Percentiles rank a stretch among this genome's conserved stretches.
These are phyloP conservation scores for Samia ricini DNA, from an alignment of 1,140 invertebrate genomes.

Conservation along the genomic window DNA sequence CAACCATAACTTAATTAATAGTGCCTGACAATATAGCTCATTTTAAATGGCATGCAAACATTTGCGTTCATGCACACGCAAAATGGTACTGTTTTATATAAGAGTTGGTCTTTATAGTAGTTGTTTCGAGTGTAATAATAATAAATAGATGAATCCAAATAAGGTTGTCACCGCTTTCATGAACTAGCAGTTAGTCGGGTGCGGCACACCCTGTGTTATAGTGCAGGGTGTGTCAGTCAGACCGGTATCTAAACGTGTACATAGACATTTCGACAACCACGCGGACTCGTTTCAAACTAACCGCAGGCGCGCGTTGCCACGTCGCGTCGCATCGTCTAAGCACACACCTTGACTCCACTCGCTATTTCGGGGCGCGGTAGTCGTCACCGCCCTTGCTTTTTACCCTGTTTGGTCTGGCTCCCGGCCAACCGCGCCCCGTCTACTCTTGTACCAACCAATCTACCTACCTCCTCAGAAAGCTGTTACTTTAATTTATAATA, in stretches of 20 bases:
- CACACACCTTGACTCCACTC: constrained; percentile 69
- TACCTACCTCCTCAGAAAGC: constrained; percentile 24
- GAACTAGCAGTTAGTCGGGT: neutral
- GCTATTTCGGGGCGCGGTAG: constrained; percentile 70
- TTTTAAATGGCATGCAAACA: neutral
- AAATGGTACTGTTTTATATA: neutral
- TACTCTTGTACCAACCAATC: constrained; percentile 27
- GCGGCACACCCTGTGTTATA: constrained; percentile 10
- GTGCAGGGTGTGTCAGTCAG: constrained; percentile 22
- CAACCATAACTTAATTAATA: constrained; percentile 1
- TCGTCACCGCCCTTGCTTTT: constrained; percentile 69
- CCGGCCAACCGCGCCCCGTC: constrained; percentile 62
- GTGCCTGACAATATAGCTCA: neutral
- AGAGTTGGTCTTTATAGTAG: neutral
- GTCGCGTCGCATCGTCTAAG: constrained; percentile 22
- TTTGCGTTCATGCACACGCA: neutral
- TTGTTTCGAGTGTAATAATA: constrained; percentile 3
- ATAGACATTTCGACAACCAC: constrained; percentile 3
- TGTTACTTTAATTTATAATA: constrained; percentile 30
- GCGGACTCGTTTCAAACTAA: neutral
- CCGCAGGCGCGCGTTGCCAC: constrained; percentile 2
- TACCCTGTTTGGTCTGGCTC: constrained; percentile 71
- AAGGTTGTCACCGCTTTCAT: constrained; percentile 13
- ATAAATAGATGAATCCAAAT: constrained; percentile 15
- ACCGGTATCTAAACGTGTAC: constrained; percentile 13